Base-by-base conservation (phyloP, 2,113 vertebrate genomes). In the Kryptolebias marmoratus region DNA sequence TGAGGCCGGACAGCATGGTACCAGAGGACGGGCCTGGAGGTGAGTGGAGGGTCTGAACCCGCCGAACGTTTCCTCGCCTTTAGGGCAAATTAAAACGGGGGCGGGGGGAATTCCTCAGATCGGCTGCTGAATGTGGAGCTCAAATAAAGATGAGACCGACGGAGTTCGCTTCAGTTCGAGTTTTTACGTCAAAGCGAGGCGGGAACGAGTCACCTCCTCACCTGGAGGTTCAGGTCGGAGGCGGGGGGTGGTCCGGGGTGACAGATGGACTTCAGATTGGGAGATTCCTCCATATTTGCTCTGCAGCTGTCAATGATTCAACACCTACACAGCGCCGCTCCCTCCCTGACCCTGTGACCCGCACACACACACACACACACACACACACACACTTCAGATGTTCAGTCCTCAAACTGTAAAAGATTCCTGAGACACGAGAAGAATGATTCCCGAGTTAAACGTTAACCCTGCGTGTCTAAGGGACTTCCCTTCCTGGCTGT, bases 1-100 rank as follows among this genome's bases (percentile, higher is more conserved):
- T 54, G 73, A 83, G 83, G 77, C 76, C 10, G 82, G 88, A 90
- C 92, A 91, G 90, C 88, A 93, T 92, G 92, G 75, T 88, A 90
- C 81, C 86, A 80, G 83, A 87, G 86, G 87, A 90, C 65, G 55
- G 80, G 89, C 88, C 80, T 91, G 88, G 89, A 92, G 93, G 94
- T 94, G 90, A 90, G 93, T 85, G 22, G 22, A 22, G 22, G 22
- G 22, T 22, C 22, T 22, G 22, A 22, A 22, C 22, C 22, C 22
- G 22, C 22, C 22, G 22, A 22, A 22, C 22, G 22, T 22, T 22
- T 22, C 22, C 22, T 22, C 22, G 22, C 22, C 22, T 22, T 22
- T 22, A 22, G 22, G 22, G 22, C 22, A 22, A 22, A 22, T 22
- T 22, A 22, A 22, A 22, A 22, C 22, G 22, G 22, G 22, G 22